Percentiles rank a stretch among this genome's conserved stretches.
Conservation (phyloP, 2,888 invertebrate genomes). For the Mactromeris polynyma region DNA sequence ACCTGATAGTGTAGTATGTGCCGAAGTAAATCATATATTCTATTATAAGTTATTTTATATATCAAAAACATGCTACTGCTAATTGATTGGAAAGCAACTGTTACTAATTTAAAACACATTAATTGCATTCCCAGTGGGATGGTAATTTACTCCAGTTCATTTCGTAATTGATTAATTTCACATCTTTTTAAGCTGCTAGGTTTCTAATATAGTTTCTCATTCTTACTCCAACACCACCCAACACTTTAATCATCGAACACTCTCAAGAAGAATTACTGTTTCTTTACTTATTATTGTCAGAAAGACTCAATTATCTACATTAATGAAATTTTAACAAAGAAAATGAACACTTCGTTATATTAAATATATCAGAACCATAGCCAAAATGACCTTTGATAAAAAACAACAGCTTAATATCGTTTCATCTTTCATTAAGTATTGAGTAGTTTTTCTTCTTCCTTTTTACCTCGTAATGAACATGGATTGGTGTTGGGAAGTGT, state of each 20-base stretch:
- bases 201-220: neutral
- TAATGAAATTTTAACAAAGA: neutral
- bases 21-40: neutral
- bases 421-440: neutral
- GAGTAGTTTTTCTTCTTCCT: no score
- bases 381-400: neutral
- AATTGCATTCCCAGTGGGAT: neutral
- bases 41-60: neutral
- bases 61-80: neutral
- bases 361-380: neutral
- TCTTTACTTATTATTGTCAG: neutral
- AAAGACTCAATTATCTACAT: neutral
- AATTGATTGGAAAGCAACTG: neutral
- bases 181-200: neutral
- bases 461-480: no score
- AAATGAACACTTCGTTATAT: neutral
- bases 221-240: neutral
- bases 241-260: neutral
- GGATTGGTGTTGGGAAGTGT: no score
- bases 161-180: conserved; percentile 7
- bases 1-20: neutral
- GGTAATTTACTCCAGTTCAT: neutral
- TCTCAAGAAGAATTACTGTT: neutral
- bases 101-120: neutral
- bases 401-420: neutral